Evolutionary conservation across 1,140 invertebrate genomes (phyloP), one percentile per base, ranked within the genome.

Genomic region (Cydia strobilella): DNA sequence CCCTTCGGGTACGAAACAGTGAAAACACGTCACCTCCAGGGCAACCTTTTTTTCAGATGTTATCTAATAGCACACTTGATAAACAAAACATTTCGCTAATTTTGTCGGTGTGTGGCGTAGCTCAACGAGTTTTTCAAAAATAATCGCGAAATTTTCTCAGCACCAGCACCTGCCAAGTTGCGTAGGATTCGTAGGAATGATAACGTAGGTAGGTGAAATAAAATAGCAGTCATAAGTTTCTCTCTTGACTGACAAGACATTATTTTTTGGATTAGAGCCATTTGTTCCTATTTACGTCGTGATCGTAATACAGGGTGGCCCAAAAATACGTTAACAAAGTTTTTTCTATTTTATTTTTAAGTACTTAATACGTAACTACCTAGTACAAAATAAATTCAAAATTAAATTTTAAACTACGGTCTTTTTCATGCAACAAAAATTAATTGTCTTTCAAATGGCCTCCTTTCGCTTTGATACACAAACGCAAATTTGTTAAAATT

Each of bases 141-240:
- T 20, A 20, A 10, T 59, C 20, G 20, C 54, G n/a, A 54, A 23
- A 10, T 59, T 7, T 59, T 69, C 31, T 42, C n/a, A 20, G 65
- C 7, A 69, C 7, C 35, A 6, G 27, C 27, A 31, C 35, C 35
- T 69, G 65, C 65, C 65, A 69, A 69, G 15, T 69, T 69, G 65
- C 65, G 65, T 69, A 69, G 65, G 65, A 35, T 69, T 35, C 65
- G 65, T 69, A 69, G 65, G 65, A 35, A 39, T 69, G 18, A 69
- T 69, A 69, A 69, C 65, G 65, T 69, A 66, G 65, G 65, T 66
- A 69, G 65, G 65, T 69, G 65, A 69, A 42, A 69, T 69, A 39
- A 39, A 20, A 69, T 20, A 69, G 65, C 65, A 69, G 35, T 20
- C 65, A n/a, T n/a, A 69, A 69, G 31, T 13, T 69, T 20, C n/a